phyloP scores from a whole-genome alignment of 2,113 vertebrate species.

The Crotalus viridis region DNA sequence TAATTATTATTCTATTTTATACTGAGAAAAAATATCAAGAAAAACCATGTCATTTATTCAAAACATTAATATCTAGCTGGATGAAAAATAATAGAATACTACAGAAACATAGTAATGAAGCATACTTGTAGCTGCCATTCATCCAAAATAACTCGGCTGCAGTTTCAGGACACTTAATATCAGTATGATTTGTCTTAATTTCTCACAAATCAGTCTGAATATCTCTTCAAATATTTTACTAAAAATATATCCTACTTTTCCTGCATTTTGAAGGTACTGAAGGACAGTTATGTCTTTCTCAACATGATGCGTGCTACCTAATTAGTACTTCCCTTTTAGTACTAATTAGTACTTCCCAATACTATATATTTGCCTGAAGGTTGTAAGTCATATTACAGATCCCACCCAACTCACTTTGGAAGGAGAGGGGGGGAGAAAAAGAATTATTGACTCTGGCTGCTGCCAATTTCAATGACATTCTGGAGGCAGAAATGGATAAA shows the following conservation, averaged over 20 bases:
- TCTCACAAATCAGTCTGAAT: constrained; percentile 63
- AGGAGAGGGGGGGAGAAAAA: constrained; percentile 25
- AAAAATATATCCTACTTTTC: background rate
- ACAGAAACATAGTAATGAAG: constrained; percentile 48
- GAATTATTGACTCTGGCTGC: constrained; percentile 35
- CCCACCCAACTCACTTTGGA: background rate
- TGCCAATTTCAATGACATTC: constrained; percentile 37
- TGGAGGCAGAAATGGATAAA: constrained; percentile 52
- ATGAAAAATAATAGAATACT: background rate
- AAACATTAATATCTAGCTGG: constrained; percentile 17
- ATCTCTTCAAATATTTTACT: constrained; percentile 47
- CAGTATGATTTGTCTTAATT: constrained; percentile 64
- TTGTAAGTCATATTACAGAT: constrained; percentile 43
- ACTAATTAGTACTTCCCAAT: constrained; percentile 58
- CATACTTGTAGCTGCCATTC: constrained; percentile 72
- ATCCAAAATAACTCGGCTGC: constrained; percentile 68
- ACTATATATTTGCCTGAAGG: constrained; percentile 57
- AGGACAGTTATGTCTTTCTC: background rate
- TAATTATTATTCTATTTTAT: background rate
- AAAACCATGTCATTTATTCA: constrained; percentile 22
- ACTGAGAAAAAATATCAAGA: background rate
- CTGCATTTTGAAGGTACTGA: background rate
- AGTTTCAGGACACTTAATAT: constrained; percentile 66
- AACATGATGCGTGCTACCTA: constrained; percentile 30
- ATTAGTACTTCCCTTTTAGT: constrained; percentile 47